Evolutionary conservation across 2,888 invertebrate genomes (phyloP).

Genomic region (Cenopis cana): DNA sequence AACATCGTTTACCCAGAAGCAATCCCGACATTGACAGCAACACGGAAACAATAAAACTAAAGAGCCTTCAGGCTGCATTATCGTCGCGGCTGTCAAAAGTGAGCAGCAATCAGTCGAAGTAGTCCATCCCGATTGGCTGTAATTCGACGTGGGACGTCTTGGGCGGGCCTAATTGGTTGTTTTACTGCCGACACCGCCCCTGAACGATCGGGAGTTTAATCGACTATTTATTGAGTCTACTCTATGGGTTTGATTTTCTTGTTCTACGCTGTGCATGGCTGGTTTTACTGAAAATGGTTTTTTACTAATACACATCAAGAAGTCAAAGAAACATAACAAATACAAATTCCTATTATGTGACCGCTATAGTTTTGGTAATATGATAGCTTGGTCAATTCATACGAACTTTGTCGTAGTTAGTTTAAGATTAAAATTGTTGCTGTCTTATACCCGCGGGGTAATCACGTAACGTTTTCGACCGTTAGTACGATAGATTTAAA

Average conservation of each 20-base stretch:
- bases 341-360: no score
- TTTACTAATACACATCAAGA: no score
- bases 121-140: conserved; percentile 15
- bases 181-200: conserved; percentile 12
- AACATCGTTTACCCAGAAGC: not conserved
- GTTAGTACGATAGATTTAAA: no score
- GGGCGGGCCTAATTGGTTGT: conserved; percentile 20
- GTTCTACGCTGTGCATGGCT: not conserved
- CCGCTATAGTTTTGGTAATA: no score
- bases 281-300: not conserved
- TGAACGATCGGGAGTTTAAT: not conserved
- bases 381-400: no score
- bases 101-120: conserved; percentile 11
- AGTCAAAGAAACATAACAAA: no score
- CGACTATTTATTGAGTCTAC: conserved; percentile 2
- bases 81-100: conserved; percentile 13
- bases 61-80: conserved; percentile 10
- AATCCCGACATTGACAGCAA: conserved; percentile 9
- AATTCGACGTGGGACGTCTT: conserved; percentile 22
- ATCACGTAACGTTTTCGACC: no score
- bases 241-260: not conserved
- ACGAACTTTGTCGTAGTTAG: no score
- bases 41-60: conserved; percentile 8
- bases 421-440: no score
- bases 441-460: no score